Evolutionary conservation across 1,140 invertebrate genomes (phyloP).

Genomic region (Drosophila fuyamai): DNA sequence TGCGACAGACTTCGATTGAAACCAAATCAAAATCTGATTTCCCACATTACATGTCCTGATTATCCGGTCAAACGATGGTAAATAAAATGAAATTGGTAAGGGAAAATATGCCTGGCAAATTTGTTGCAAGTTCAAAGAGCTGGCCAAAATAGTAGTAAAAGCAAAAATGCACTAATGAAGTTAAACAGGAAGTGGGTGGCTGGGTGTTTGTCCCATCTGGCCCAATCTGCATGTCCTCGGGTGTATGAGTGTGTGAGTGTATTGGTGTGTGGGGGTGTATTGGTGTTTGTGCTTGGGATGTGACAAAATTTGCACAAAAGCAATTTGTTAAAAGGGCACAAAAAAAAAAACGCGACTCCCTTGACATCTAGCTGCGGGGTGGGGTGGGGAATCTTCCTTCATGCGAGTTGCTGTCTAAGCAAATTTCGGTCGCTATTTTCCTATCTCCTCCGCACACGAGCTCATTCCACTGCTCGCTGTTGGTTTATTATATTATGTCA

Average conservation of each 20-base stretch:
- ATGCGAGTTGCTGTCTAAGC: constrained; percentile 55
- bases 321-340: constrained; percentile 69
- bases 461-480: constrained; percentile 37
- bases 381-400: not conserved
- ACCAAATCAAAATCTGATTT: constrained; percentile 43
- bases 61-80: constrained; percentile 65
- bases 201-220: constrained; percentile 27
- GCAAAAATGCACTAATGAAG: constrained; percentile 65
- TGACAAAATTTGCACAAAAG: constrained; percentile 78
- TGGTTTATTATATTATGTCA: constrained; percentile 82
- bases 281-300: constrained; percentile 46
- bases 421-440: constrained; percentile 63
- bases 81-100: constrained; percentile 24
- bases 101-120: constrained; percentile 4
- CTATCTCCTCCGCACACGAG: constrained; percentile 12
- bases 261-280: constrained; percentile 14
- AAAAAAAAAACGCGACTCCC: constrained; percentile 43
- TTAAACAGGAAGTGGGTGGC: constrained; percentile 34
- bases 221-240: constrained; percentile 21
- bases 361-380: constrained; percentile 38
- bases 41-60: constrained; percentile 50
- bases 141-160: constrained; percentile 1
- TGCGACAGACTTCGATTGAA: constrained; percentile 8
- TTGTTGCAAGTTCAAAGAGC: constrained; percentile 4
- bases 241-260: constrained; percentile 7